Percentiles rank a stretch among this genome's conserved stretches.
phyloP scores from a whole-genome alignment of 2,797 vertebrate species.

The Falco biarmicus region DNA sequence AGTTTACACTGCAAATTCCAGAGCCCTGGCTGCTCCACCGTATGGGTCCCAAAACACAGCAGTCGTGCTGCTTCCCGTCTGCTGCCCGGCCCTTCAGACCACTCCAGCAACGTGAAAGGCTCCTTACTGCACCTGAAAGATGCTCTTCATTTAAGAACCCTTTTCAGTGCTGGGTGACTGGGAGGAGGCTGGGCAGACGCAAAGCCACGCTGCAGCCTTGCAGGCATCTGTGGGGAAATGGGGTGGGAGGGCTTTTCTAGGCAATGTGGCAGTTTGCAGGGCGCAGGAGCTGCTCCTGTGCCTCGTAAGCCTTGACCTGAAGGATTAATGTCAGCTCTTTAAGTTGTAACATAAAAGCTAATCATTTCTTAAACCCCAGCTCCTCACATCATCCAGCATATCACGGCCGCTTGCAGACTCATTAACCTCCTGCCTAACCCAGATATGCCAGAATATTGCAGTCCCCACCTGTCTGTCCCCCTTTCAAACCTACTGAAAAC shows the following conservation, averaged over 20 bases:
- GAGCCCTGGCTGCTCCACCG: background rate
- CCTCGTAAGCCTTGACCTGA: background rate
- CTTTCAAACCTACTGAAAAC: background rate
- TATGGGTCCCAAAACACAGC: background rate
- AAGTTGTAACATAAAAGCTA: background rate
- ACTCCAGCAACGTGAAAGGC: background rate
- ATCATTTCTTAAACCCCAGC: background rate
- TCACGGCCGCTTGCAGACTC: background rate
- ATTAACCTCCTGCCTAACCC: background rate
- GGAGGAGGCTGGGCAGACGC: accelerated
- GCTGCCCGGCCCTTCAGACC: background rate
- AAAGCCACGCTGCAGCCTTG: background rate
- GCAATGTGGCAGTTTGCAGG: background rate
- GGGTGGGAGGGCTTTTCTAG: background rate
- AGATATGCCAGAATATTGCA: background rate
- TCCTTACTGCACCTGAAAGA: background rate
- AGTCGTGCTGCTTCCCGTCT: background rate
- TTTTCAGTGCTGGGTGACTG: background rate
- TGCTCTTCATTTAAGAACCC: background rate
- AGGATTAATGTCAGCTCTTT: background rate
- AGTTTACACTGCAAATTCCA: conserved; percentile 27
- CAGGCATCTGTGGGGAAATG: background rate
- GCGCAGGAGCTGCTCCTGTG: background rate
- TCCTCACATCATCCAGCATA: background rate
- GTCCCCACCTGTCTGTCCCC: background rate